Conservation (phyloP, 2,797 vertebrate genomes). For the Micrastur ruficollis region DNA sequence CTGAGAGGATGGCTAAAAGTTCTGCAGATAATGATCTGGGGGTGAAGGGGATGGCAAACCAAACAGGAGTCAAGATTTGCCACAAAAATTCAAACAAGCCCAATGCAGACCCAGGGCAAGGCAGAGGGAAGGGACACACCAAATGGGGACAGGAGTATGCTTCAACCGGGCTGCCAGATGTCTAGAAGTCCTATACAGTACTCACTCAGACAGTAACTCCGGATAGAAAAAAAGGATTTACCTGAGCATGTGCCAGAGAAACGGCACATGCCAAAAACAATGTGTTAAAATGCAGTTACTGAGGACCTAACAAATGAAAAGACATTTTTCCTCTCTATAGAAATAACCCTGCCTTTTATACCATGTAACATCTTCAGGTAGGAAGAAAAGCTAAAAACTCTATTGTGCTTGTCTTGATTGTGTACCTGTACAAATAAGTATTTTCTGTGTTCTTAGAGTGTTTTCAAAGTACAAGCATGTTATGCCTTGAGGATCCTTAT, state of each 20-base stretch:
- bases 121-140: background rate
- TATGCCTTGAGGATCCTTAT: background rate
- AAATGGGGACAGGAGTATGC: fast-evolving
- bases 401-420: background rate
- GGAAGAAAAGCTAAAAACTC: background rate
- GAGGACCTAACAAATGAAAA: background rate
- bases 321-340: background rate
- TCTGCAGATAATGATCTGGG: background rate
- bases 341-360: background rate
- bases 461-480: background rate
- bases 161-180: background rate
- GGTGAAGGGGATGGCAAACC: background rate
- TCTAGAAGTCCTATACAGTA: background rate
- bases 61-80: background rate
- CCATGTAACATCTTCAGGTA: background rate
- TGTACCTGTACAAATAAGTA: background rate
- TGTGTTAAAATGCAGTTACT: background rate
- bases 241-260: background rate
- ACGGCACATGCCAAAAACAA: background rate
- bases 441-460: background rate
- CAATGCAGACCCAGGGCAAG: background rate
- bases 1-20: background rate
- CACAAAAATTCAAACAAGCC: background rate
- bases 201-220: background rate
- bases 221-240: background rate